Evolutionary conservation across 1,140 invertebrate genomes (phyloP).

Genomic region (Anadara kagoshimensis): DNA sequence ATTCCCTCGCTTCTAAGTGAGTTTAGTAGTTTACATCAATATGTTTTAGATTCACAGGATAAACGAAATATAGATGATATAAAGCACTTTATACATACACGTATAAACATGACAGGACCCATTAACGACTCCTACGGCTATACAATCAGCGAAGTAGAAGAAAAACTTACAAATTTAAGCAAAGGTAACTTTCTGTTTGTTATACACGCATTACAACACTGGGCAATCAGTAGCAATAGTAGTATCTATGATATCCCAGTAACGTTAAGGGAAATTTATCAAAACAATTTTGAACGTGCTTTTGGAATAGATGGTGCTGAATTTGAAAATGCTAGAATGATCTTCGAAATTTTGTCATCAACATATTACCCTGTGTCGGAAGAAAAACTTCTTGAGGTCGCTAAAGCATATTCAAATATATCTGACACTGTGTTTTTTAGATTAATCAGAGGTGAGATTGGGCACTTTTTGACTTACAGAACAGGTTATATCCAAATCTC

Average conservation of each 20-base stretch:
- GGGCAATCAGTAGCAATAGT: background rate
- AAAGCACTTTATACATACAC: background rate
- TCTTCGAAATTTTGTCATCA: background rate
- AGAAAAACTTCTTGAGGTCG: background rate
- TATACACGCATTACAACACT: background rate
- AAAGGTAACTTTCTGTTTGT: background rate
- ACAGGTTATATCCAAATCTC: background rate
- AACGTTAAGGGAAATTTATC: background rate
- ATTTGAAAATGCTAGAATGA: background rate
- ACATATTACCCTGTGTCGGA: background rate
- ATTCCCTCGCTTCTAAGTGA: background rate
- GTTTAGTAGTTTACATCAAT: background rate
- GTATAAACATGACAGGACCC: background rate
- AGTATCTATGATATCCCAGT: background rate
- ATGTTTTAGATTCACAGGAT: background rate
- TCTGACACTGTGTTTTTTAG: background rate
- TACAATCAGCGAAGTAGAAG: background rate
- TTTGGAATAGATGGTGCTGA: background rate
- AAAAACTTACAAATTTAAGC: background rate
- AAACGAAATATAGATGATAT: slow-evolving; percentile 1
- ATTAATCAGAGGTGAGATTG: background rate
- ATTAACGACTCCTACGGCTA: too few relatives aligned
- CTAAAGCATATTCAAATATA: background rate
- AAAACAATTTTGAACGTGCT: background rate
- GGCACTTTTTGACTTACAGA: slow-evolving; percentile 1